Conservation (phyloP, 2,797 vertebrate genomes). For the Urocyon cinereoargenteus region DNA sequence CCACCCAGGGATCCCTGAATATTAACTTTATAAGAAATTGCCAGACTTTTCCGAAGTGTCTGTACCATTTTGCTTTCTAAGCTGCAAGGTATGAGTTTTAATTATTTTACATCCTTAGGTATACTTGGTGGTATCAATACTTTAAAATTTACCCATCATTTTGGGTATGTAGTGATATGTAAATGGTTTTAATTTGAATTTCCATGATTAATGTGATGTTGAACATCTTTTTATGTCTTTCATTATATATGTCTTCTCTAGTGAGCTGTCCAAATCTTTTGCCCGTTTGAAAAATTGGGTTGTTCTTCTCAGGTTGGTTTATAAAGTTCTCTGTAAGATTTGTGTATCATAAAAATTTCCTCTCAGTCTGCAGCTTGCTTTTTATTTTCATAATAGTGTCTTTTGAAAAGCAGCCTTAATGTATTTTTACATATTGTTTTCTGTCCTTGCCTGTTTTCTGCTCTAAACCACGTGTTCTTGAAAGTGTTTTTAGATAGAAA, state of each 20-base stretch:
- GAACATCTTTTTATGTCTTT: background rate
- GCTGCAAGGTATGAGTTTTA: background rate
- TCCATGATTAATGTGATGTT: background rate
- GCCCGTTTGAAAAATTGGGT: background rate
- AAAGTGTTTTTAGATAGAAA: background rate
- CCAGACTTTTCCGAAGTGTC: background rate
- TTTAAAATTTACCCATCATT: background rate
- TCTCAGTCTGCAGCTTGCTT: background rate
- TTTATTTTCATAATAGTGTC: constrained; percentile 21
- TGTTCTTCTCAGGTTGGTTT: background rate
- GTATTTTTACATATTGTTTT: background rate
- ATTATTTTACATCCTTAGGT: background rate
- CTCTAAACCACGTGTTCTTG: background rate
- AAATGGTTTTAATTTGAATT: constrained; percentile 12
- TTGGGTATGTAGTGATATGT: background rate
- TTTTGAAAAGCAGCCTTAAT: background rate
- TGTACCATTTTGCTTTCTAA: background rate
- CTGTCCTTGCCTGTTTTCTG: background rate
- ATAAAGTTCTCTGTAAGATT: constrained; percentile 15
- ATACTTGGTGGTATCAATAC: background rate
- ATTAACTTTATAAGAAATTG: background rate
- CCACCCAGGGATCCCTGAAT: too few relatives aligned
- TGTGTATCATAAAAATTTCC: background rate
- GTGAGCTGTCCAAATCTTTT: background rate
- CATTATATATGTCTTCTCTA: background rate